Evolutionary conservation across 2,888 invertebrate species (phyloP), one percentile per base, ranked within the genome.

Genomic region (Helobdella robusta): DNA sequence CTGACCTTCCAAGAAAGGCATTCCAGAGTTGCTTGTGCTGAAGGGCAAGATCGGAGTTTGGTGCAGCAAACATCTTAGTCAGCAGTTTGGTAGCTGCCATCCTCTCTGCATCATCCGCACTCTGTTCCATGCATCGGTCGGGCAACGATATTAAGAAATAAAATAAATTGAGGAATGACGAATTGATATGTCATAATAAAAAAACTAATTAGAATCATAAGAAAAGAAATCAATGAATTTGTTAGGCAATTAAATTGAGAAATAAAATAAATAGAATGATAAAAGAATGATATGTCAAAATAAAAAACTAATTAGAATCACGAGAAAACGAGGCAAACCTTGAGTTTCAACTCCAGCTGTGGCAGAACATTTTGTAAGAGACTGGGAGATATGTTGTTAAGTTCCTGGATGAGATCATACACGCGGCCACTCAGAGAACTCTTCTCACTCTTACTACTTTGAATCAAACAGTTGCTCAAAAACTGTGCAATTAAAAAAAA

Each of bases 31-130:
- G 85, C 2, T 85, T 85, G 78, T 94, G 90, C 75, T 89, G 87
- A 70, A 86, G 85, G 2, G 94, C 92, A 18, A 95, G 82, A 68
- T 86, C 87, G 0, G 93, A 94, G 68, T 89, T 89, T 69, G 89
- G 89, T 77, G 94, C 93, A 0, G 93, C 92, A 81, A 97, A 97
- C 93, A 97, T 94, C 75, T 92, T 85, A 0, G 94, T 92, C 56
- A 97, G 82, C 52, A 97, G 80, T 67, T 76, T 77, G 3, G 80
- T 81, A 0, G 91, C 92, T 68, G 86, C 87, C 68, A 93, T 83
- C 69, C 95, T 82, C 79, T 97, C 95, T 68, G 84, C 84, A 78
- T 93, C 92, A 72, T 88, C 87, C 18, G 89, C 87, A 60, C 93
- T 93, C 80, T 93, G 72, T 65, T 71, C 11, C 30, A 59, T 6